Conservation (phyloP, 2,113 vertebrate species). For the Myotis lucifugus region DNA sequence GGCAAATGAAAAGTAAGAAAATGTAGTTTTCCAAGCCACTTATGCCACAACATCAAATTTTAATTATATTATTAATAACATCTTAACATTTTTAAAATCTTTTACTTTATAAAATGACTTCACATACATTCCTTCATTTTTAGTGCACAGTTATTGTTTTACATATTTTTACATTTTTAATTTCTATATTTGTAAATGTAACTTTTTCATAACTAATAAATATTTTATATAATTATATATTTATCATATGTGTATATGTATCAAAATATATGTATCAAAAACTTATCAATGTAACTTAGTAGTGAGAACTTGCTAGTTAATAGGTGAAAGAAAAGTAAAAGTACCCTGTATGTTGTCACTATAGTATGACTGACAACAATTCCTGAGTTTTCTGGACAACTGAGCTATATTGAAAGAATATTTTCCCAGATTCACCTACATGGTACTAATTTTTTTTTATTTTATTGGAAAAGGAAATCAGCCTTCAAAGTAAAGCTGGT, state of each 20-base stretch:
- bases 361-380: neutral
- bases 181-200: neutral
- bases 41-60: conserved; percentile 33
- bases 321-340: neutral
- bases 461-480: neutral
- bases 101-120: conserved; percentile 18
- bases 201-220: neutral
- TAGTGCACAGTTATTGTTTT: neutral
- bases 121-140: neutral
- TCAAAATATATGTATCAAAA: neutral
- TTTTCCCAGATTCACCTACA: neutral
- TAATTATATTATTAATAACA: conserved; percentile 52
- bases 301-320: neutral
- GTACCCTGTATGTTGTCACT: neutral
- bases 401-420: neutral
- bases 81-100: neutral
- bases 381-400: neutral
- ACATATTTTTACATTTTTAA: neutral
- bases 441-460: neutral
- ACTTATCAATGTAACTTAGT: neutral
- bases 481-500: neutral
- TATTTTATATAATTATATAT: neutral
- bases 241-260: neutral
- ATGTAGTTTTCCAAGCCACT: conserved; percentile 26
- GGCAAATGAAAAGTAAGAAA: conserved; percentile 51